A percentile compares a stretch with the other conserved stretches of the same genome.
phyloP scores from a whole-genome alignment of 2,888 invertebrate species.

The Argyresthia goedartella region DNA sequence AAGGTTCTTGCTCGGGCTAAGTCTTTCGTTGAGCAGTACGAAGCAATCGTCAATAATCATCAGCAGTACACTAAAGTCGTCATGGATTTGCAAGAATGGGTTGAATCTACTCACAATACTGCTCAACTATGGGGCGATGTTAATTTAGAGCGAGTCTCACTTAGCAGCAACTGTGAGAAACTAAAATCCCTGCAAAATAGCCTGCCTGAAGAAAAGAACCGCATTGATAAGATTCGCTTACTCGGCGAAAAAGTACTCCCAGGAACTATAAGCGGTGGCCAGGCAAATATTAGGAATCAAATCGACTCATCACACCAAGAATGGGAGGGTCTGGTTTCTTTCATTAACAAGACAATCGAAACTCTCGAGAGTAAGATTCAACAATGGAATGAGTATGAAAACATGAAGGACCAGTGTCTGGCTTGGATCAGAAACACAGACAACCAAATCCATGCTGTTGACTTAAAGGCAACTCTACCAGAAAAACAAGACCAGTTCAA shows the following conservation, averaged over 20 bases:
- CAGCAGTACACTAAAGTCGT: conserved; percentile 90
- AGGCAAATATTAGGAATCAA: conserved; percentile 87
- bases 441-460: conserved; percentile 87
- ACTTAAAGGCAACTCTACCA: conserved; percentile 83
- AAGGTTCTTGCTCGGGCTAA: conserved; percentile 78
- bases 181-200: conserved; percentile 83
- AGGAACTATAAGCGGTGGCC: conserved; percentile 86
- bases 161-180: conserved; percentile 89
- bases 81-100: conserved; percentile 88
- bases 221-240: conserved; percentile 83
- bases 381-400: conserved; percentile 94
- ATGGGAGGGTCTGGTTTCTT: conserved; percentile 86
- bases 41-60: conserved; percentile 89
- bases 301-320: conserved; percentile 91
- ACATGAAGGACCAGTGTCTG: conserved; percentile 85
- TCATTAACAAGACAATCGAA: conserved; percentile 83
- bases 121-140: conserved; percentile 87
- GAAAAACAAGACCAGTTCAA: conserved; percentile 91
- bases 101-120: conserved; percentile 86
- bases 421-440: conserved; percentile 92
- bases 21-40: conserved; percentile 85
- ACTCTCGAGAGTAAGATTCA: conserved; percentile 85
- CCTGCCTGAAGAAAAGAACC: conserved; percentile 87
- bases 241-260: conserved; percentile 93
- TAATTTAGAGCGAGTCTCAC: conserved; percentile 84